Conservation (phyloP, 2,888 invertebrate species). For the Pachycephus smyrnensis region DNA sequence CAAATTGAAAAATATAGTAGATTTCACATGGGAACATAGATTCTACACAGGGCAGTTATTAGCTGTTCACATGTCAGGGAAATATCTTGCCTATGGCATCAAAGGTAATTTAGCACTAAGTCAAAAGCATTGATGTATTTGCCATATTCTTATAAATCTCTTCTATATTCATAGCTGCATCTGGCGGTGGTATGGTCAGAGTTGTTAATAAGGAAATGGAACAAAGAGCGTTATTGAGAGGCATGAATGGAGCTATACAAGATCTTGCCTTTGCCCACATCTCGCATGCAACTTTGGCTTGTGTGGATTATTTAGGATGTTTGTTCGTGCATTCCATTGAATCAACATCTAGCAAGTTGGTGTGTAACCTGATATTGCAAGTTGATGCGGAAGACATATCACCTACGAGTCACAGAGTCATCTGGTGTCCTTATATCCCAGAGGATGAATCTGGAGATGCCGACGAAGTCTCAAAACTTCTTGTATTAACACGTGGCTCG, state of each 20-base stretch:
- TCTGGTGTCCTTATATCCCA: constrained; percentile 95
- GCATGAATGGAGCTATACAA: constrained; percentile 88
- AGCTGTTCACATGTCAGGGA: constrained; percentile 87
- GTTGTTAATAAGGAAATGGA: constrained; percentile 84
- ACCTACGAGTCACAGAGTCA: constrained; percentile 77
- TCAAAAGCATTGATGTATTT: not conserved
- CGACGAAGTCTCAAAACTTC: constrained; percentile 80
- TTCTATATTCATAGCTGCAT: constrained; percentile 42
- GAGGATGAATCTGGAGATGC: constrained; percentile 70
- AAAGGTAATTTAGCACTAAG: constrained; percentile 74
- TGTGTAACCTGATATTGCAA: constrained; percentile 73
- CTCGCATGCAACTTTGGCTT: constrained; percentile 83
- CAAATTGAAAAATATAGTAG: constrained; percentile 89
- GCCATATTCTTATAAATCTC: not conserved
- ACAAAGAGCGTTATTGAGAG: constrained; percentile 84
- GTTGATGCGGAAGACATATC: constrained; percentile 68
- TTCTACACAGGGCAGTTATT: constrained; percentile 89
- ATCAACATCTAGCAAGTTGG: constrained; percentile 65
- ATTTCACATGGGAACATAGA: constrained; percentile 92
- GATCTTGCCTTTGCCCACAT: constrained; percentile 93
- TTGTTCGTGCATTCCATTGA: constrained; percentile 86
- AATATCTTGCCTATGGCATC: constrained; percentile 90
- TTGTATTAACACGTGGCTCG: constrained; percentile 84
- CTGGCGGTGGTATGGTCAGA: constrained; percentile 80
- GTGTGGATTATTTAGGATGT: constrained; percentile 87